phyloP scores from a whole-genome alignment of 2,888 invertebrate species.

The Alentia gelatinosa region DNA sequence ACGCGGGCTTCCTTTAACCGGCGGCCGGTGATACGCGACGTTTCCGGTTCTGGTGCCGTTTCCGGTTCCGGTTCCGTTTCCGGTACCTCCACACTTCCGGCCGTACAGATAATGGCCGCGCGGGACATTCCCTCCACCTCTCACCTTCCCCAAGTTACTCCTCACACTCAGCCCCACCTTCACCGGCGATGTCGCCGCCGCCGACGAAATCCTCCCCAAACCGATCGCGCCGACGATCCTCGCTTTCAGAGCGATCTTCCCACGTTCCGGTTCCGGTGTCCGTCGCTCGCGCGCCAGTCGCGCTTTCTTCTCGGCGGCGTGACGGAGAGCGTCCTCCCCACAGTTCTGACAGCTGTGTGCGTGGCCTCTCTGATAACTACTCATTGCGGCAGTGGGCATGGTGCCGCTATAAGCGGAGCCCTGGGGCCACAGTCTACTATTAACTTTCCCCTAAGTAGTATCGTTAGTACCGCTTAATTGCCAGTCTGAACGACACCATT shows the following conservation, averaged over 20 bases:
- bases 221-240: background rate
- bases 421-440: too few relatives aligned
- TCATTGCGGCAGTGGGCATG: background rate
- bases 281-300: background rate
- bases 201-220: background rate
- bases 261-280: background rate
- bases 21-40: too few relatives aligned
- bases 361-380: too few relatives aligned
- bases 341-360: background rate
- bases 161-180: background rate
- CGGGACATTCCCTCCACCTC: background rate
- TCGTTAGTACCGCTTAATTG: background rate
- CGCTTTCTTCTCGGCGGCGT: slow-evolving; percentile 6
- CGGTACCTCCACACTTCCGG: background rate
- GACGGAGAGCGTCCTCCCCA: background rate
- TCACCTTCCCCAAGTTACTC: background rate
- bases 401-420: too few relatives aligned
- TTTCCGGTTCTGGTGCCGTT: background rate
- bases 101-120: slow-evolving; percentile 22
- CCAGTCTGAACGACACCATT: background rate
- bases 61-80: background rate
- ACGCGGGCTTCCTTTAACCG: background rate
- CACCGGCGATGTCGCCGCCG: background rate
- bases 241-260: slow-evolving; percentile 6
- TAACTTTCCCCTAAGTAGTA: background rate